Evolutionary conservation across 2,113 vertebrate species (phyloP).

Genomic region (Mustelus asterias): DNA sequence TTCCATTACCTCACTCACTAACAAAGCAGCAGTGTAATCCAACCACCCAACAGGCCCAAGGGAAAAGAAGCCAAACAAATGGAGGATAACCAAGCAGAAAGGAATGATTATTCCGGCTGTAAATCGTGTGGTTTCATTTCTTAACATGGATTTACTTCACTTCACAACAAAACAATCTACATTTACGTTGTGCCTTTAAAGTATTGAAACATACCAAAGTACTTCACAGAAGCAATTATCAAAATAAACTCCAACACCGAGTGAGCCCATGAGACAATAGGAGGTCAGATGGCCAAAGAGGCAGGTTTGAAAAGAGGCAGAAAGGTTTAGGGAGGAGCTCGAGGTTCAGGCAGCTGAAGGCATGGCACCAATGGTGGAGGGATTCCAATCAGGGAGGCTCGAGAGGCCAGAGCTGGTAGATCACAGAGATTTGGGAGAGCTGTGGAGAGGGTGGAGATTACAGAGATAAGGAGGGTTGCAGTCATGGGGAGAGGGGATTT

Average conservation of each 20-base stretch:
- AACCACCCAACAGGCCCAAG: not conserved
- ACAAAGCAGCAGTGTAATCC: not conserved
- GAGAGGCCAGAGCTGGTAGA: not conserved
- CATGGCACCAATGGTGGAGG: not conserved
- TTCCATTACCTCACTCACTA: slow-evolving; percentile 2
- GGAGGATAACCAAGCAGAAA: not conserved
- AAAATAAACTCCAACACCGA: not conserved
- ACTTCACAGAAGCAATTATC: not conserved
- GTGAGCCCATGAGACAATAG: not conserved
- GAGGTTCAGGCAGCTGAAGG: too few relatives aligned
- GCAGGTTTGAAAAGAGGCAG: too few relatives aligned
- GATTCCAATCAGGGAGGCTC: not conserved
- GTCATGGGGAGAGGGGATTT: not conserved
- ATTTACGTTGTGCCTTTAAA: not conserved
- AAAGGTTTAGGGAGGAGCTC: too few relatives aligned
- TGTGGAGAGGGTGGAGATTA: not conserved
- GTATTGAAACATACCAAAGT: not conserved
- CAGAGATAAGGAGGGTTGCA: not conserved
- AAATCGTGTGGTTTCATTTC: not conserved
- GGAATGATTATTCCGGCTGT: not conserved
- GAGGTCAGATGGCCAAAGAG: too few relatives aligned
- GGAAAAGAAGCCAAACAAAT: not conserved
- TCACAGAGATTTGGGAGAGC: not conserved
- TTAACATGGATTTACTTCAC: not conserved
- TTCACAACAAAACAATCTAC: not conserved